These are phyloP conservation scores for Erythrocercus mccallii DNA, from an alignment of 2,113 vertebrate genomes.

Conservation along the genomic window DNA sequence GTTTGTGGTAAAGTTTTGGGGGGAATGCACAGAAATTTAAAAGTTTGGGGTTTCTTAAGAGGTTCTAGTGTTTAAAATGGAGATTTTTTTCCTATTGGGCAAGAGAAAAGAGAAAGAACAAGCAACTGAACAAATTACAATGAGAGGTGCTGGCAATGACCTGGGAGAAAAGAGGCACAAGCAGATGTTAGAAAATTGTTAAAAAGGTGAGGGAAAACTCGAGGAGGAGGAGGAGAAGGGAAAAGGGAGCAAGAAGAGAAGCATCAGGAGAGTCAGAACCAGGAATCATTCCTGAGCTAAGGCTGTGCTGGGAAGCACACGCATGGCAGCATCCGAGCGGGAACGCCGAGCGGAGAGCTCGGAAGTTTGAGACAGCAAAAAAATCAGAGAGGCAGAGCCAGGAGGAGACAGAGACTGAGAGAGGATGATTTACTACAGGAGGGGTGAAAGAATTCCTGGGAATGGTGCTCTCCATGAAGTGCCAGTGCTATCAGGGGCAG, in stretches of 20 bases:
- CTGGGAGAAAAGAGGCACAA: not conserved
- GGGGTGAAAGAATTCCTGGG: not conserved
- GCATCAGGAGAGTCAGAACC: not conserved
- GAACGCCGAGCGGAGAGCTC: not conserved
- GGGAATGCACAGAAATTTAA: not conserved
- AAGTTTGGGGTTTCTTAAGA: not conserved
- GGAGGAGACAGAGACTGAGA: not conserved
- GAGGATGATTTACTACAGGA: not conserved
- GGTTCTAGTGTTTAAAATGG: not conserved
- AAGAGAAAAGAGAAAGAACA: not conserved
- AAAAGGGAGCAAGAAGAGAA: not conserved
- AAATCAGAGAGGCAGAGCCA: not conserved
- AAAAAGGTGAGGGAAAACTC: not conserved
- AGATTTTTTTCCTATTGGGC: not conserved
- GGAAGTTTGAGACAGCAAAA: not conserved
- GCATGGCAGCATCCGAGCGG: not conserved
- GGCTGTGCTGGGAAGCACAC: not conserved
- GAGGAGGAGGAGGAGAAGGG: not conserved
- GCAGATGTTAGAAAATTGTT: not conserved
- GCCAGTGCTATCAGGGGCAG: not conserved
- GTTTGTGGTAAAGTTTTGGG: not conserved
- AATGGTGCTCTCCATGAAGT: not conserved
- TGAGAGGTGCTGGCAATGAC: not conserved
- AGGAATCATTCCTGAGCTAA: fast-evolving
- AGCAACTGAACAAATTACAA: not conserved